Conservation (phyloP, 2,113 vertebrate genomes). For the Delphinapterus leucas region DNA sequence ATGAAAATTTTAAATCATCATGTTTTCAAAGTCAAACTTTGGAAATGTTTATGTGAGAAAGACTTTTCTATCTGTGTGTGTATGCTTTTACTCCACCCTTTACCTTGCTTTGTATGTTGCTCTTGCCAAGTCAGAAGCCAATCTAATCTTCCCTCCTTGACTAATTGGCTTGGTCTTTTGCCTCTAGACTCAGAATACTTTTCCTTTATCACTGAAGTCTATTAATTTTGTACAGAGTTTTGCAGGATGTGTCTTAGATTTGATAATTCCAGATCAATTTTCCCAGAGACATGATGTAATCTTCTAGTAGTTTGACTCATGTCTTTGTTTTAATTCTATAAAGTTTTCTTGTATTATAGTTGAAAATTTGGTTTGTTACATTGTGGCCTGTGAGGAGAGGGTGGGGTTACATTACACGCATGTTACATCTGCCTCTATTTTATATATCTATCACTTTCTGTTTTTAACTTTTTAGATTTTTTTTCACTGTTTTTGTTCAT, state of each 20-base stretch:
- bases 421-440: neutral
- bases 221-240: neutral
- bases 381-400: neutral
- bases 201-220: neutral
- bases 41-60: neutral
- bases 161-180: neutral
- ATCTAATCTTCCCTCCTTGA: neutral
- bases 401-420: neutral
- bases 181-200: neutral
- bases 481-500: neutral
- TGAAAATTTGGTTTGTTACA: neutral
- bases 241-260: rapidly evolving
- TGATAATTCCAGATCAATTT: neutral
- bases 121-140: neutral
- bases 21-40: neutral
- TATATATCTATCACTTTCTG: neutral
- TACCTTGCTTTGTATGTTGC: neutral
- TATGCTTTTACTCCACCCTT: neutral
- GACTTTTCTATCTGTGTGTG: neutral
- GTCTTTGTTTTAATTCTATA: neutral
- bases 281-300: neutral
- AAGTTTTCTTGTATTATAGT: neutral
- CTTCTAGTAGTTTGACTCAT: neutral
- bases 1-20: neutral
- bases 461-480: neutral